A percentile compares a stretch with the other conserved stretches of the same genome.
Conservation (phyloP, 2,797 vertebrate species). For the Oophaga sylvatica region DNA sequence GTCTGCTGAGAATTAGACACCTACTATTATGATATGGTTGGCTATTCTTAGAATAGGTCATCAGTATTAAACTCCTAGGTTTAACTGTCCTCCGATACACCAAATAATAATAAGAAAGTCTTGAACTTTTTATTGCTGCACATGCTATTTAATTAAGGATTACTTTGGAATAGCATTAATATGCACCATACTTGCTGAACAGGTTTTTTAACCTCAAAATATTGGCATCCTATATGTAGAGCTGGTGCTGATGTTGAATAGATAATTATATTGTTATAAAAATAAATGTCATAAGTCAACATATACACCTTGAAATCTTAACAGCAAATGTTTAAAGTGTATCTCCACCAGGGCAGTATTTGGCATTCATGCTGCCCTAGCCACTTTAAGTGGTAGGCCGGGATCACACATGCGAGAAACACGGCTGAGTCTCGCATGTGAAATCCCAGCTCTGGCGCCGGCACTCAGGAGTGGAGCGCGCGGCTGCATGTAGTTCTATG, state of each 20-base stretch:
- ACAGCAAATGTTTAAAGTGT: background rate
- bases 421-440: too few species aligned
- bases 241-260: background rate
- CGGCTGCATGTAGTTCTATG: too few species aligned
- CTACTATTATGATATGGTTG: too few species aligned
- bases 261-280: constrained; percentile 22
- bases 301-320: background rate
- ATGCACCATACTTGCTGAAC: constrained; percentile 2
- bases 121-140: background rate
- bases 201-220: background rate
- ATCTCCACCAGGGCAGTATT: background rate
- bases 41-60: too few species aligned
- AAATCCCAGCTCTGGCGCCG: too few species aligned
- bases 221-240: background rate
- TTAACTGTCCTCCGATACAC: background rate
- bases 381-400: too few species aligned
- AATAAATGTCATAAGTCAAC: constrained; percentile 11
- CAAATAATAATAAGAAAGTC: background rate
- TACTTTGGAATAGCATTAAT: constrained; percentile 5
- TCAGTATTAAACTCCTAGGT: background rate
- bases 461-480: too few species aligned
- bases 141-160: background rate
- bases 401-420: too few species aligned
- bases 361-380: too few species aligned
- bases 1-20: too few species aligned